Evolutionary conservation across 1,140 invertebrate genomes (phyloP), one percentile per base, ranked within the genome.

Genomic region (Bombus pyrosoma): DNA sequence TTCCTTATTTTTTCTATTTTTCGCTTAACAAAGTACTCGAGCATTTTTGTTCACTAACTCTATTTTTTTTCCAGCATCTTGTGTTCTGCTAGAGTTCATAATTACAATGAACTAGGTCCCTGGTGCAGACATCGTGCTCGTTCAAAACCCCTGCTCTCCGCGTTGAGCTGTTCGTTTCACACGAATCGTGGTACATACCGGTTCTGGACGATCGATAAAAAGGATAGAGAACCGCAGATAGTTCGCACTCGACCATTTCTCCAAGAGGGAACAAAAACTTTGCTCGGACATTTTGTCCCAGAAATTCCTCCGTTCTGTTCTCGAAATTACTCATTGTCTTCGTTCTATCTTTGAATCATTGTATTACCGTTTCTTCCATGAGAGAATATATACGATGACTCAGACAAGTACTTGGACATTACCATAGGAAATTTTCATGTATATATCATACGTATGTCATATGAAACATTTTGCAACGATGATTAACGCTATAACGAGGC

Each of bases 181-280:
- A 34, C 73, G 83, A 82, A 88, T 82, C 69, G 37, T 73, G 43
- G 74, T 18, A 68, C 77, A 72, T 89, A 89, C 88, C 87, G 87
- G 87, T 89, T 90, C 71, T 81, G 64, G 69, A 32, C 77, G 88
- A 89, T 89, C 89, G 85, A 89, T 89, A 90, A 85, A 85, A 62
- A 85, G 87, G 47, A 85, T 81, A 73, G 62, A 89, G 83, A 88
- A 72, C 82, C 66, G 66, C 62, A 39, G n/a, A 75, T 71, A 47
- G 41, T 85, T 74, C 62, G 34, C 59, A 22, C 66, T 64, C 53
- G 8, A 32, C 15, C 37, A 77, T 53, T 62, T 28, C 41, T 25
- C 25, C 57, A 15, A 13, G 39, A 18, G 34, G 66, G 8, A 22
- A 59, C 25, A 12, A 66, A 47, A 72, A 81, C 22, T 22, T 79